A percentile compares a stretch with the other conserved stretches of the same genome.
Evolutionary conservation across 2,113 vertebrate species (phyloP).

Genomic region (Petrocephalus microphthalmus): DNA sequence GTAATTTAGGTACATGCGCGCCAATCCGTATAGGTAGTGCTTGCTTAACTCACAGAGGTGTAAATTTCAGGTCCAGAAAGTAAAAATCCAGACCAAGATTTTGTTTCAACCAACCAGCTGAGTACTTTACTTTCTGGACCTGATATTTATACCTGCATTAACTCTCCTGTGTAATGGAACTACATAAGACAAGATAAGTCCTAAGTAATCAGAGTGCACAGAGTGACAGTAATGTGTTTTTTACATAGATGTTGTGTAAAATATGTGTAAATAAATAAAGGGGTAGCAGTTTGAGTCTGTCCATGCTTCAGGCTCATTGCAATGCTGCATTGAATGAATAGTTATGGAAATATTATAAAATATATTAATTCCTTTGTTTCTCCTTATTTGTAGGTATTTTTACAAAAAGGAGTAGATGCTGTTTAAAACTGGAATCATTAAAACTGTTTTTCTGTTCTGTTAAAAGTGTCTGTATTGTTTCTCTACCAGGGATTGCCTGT

Average conservation of each 20-base stretch:
- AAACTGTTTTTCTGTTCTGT: neutral
- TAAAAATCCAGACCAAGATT: too few species aligned
- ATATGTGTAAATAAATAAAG: neutral
- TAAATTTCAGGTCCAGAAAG: too few species aligned
- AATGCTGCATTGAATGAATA: neutral
- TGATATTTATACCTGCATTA: neutral
- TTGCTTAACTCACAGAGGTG: neutral
- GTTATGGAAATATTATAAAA: neutral
- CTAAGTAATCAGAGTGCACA: neutral
- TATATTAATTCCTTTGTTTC: neutral
- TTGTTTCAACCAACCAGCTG: too few species aligned
- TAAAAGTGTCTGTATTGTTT: neutral
- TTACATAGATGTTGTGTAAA: neutral
- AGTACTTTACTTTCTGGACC: too few species aligned
- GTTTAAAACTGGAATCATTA: neutral
- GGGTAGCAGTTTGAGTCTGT: neutral
- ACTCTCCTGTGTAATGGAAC: neutral
- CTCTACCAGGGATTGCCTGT: neutral
- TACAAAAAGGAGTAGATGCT: too few species aligned
- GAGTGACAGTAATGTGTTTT: neutral
- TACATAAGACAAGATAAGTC: neutral
- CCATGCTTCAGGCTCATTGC: neutral
- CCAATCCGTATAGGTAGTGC: neutral
- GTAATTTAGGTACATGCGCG: neutral
- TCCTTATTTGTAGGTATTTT: neutral